Evolutionary conservation across 2,888 invertebrate genomes (phyloP).

Genomic region (Drosophila meridiana): DNA sequence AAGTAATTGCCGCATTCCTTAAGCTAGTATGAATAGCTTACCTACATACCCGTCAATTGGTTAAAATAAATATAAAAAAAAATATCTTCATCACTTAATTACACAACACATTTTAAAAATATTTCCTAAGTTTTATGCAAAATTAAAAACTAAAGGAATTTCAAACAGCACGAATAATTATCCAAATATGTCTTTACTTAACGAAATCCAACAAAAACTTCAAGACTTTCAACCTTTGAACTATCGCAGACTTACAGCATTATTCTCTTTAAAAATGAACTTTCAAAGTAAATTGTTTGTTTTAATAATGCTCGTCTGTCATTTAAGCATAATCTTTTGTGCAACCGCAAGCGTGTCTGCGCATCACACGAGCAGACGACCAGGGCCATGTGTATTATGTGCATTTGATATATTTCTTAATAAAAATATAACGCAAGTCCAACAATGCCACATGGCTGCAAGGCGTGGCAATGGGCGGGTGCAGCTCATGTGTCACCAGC

Average conservation of each 20-base stretch:
- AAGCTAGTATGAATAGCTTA: too few species aligned
- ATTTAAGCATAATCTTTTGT: conserved; percentile 41
- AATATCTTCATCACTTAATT: too few species aligned
- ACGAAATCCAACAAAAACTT: neutral
- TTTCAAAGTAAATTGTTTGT: conserved; percentile 16
- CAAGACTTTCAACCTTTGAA: neutral
- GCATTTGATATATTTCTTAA: conserved; percentile 79
- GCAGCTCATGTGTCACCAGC: conserved; percentile 60
- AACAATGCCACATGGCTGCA: conserved; percentile 48
- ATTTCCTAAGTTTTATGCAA: neutral
- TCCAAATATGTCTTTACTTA: neutral
- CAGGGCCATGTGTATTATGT: conserved; percentile 65
- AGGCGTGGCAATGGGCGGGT: conserved; percentile 19
- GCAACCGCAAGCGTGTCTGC: conserved; percentile 33
- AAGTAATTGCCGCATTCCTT: too few species aligned
- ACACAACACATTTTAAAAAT: too few species aligned
- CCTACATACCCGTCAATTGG: too few species aligned
- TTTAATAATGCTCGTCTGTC: conserved; percentile 32
- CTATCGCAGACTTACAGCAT: neutral
- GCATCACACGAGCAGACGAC: conserved; percentile 22
- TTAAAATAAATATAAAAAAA: too few species aligned
- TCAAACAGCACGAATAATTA: neutral
- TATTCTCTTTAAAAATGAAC: conserved; percentile 3
- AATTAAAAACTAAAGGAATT: neutral
- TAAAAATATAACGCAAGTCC: conserved; percentile 71